These are phyloP conservation scores for Drosophila chauvacae DNA, from an alignment of 1,140 invertebrate genomes.

Conservation along the genomic window DNA sequence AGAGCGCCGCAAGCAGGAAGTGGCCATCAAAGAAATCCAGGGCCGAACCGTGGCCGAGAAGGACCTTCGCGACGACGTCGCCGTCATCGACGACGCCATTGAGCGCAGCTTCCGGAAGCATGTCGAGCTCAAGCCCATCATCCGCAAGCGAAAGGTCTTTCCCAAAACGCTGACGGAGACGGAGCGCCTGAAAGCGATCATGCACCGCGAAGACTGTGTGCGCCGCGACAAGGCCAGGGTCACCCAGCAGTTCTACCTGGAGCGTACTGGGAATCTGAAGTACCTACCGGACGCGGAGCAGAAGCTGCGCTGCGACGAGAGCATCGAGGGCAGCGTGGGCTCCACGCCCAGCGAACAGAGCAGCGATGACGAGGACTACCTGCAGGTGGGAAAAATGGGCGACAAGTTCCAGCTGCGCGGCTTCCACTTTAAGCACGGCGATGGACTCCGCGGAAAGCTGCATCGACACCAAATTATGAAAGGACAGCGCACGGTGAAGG, in stretches of 20 bases:
- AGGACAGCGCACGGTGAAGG: conserved; percentile 68
- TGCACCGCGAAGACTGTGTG: conserved; percentile 69
- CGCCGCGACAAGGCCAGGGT: conserved; percentile 58
- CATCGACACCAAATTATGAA: conserved; percentile 70
- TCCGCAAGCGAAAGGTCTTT: conserved; percentile 54
- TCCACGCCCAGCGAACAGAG: conserved; percentile 70
- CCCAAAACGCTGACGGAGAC: conserved; percentile 76
- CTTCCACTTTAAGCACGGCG: conserved; percentile 77
- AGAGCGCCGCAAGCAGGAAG: conserved; percentile 29
- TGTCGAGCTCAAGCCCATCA: conserved; percentile 61
- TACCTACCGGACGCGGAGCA: conserved; percentile 57
- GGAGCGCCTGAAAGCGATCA: conserved; percentile 62
- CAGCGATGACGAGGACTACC: conserved; percentile 77
- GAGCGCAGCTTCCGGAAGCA: conserved; percentile 65
- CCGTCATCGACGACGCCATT: conserved; percentile 68
- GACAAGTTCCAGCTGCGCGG: conserved; percentile 71
- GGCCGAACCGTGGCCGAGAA: conserved; percentile 60
- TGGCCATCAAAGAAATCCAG: conserved; percentile 39
- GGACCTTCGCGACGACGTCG: conserved; percentile 57
- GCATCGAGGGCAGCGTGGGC: conserved; percentile 47
- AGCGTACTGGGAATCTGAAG: conserved; percentile 62
- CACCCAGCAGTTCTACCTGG: conserved; percentile 61
- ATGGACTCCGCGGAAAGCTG: conserved; percentile 71
- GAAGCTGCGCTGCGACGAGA: conserved; percentile 58
- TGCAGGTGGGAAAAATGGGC: conserved; percentile 73